Base-by-base conservation (phyloP, 2,113 vertebrate species). In the Enhydra lutris region DNA sequence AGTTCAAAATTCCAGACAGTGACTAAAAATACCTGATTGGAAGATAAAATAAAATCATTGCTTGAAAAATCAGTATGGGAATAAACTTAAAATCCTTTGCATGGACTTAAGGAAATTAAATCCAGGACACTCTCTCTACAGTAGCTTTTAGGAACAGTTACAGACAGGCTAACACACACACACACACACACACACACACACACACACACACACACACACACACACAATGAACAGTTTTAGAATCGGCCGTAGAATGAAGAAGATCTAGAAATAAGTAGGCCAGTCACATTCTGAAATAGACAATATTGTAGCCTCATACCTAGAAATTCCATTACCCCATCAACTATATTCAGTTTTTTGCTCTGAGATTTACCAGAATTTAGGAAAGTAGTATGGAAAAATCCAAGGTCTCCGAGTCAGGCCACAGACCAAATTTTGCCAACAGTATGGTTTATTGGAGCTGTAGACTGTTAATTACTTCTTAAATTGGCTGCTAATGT, bases 1-100 rank as follows among this genome's bases (percentile, higher is more conserved):
- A 99, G 99, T 82, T 99, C 99, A 97, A 99, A 99, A 14, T 99
- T 98, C 99, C 99, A 99, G 93, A 99, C 99, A 0, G 99, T 99
- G 98, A 99, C 98, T 90, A 99, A 97, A 97, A 99, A 99, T 26
- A 99, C 99, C 99, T 99, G 98, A 89, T 90, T 97, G 85, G 84
- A 95, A 98, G 97, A 80, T 87, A 97, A 85, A 14, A 80, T 0
- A 3, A n/a, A 20, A 21, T 76, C 47, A 59, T 0, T 9, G 36
- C 15, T 55, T 57, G 34, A 24, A 18, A 8, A 81, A 88, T 92
- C 26, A 39, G 6, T 6, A n/a, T 5, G 9, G 7, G 26, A 34
- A 8, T 15, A 8, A 67, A n/a, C 13, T 61, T 36, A 26, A 7
- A 11, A 42, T 45, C 17, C 12, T 57, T 26, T 2, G 23, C 42